Conservation (phyloP, 2,113 vertebrate genomes). For the Aspiorhynchus laticeps region DNA sequence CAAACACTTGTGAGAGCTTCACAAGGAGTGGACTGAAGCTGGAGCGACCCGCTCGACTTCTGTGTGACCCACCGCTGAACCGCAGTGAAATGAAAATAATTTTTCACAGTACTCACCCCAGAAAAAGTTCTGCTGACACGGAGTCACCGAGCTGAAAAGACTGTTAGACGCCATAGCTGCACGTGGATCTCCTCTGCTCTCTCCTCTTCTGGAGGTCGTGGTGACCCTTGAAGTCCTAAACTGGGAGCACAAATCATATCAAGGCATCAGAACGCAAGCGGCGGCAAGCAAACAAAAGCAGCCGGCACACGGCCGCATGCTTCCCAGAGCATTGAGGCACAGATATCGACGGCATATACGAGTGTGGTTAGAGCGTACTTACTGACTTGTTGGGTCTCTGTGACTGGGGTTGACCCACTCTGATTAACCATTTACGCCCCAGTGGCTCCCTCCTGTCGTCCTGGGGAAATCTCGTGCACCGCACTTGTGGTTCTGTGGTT, state of each 20-base stretch:
- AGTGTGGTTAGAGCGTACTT: constrained; percentile 97
- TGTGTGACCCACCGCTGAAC: constrained; percentile 53
- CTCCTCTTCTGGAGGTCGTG: constrained; percentile 79
- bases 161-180: constrained; percentile 93
- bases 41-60: constrained; percentile 47
- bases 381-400: constrained; percentile 95
- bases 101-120: constrained; percentile 90
- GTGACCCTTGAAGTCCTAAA: constrained; percentile 94
- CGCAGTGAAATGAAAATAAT: constrained; percentile 50
- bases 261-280: constrained; percentile 77
- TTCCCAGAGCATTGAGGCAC: constrained; percentile 4
- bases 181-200: constrained; percentile 71
- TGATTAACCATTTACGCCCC: constrained; percentile 99
- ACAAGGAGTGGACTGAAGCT: too few relatives aligned
- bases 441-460: constrained; percentile 71
- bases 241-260: constrained; percentile 94
- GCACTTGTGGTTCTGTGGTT: constrained; percentile 99
- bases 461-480: constrained; percentile 86
- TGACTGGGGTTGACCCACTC: constrained; percentile 98
- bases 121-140: constrained; percentile 99
- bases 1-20: too few relatives aligned
- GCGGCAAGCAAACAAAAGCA: constrained; percentile 72
- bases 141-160: constrained; percentile 98
- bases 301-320: not conserved
- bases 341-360: constrained; percentile 84